These are phyloP conservation scores for Mimachlamys varia DNA, from an alignment of 2,888 invertebrate species.

Conservation along the genomic window DNA sequence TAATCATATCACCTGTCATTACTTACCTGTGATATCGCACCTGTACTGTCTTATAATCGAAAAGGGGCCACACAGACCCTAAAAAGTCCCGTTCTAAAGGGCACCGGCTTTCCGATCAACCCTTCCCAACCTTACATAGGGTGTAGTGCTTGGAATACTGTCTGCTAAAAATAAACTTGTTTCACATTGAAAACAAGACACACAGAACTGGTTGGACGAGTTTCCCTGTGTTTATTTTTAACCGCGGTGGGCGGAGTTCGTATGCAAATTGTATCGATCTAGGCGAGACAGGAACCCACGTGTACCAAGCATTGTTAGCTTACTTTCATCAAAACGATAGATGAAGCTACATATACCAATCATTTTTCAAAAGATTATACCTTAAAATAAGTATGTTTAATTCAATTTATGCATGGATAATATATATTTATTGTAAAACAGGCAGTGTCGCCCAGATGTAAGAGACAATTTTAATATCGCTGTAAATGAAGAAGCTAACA, in stretches of 20 bases:
- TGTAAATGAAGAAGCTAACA: too few species aligned
- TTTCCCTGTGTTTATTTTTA: slow-evolving; percentile 45
- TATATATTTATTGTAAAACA: too few species aligned
- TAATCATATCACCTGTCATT: neutral
- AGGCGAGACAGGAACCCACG: neutral
- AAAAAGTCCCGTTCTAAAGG: neutral
- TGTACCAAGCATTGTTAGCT: too few species aligned
- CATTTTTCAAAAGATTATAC: too few species aligned
- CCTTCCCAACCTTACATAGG: slow-evolving; percentile 5
- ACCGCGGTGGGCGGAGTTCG: slow-evolving; percentile 41
- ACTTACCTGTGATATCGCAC: slow-evolving; percentile 36
- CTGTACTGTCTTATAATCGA: neutral
- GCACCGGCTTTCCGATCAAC: slow-evolving; percentile 14
- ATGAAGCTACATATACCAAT: too few species aligned
- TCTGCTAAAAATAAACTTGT: slow-evolving; percentile 41
- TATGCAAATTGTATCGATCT: neutral
- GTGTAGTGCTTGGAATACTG: slow-evolving; percentile 40
- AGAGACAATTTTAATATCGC: too few species aligned
- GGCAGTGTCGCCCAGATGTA: too few species aligned
- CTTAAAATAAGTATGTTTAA: too few species aligned
- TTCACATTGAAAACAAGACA: slow-evolving; percentile 32
- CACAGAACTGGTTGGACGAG: slow-evolving; percentile 48
- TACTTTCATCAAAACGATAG: too few species aligned
- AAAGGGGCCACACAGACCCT: slow-evolving; percentile 32
- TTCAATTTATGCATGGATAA: too few species aligned